These are phyloP conservation scores for Mycteria americana DNA, from an alignment of 2,797 vertebrate species.

Conservation along the genomic window DNA sequence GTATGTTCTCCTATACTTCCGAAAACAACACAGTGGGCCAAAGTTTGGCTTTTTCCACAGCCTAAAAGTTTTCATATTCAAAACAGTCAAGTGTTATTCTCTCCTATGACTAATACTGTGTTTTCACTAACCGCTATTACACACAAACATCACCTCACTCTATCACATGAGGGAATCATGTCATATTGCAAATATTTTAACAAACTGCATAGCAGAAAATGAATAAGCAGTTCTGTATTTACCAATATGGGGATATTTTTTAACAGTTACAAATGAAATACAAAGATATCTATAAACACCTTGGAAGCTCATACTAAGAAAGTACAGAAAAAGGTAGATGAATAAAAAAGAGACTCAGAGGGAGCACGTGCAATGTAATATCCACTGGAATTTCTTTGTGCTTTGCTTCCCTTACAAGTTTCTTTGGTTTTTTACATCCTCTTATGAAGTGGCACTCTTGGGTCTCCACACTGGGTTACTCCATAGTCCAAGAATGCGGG, in stretches of 20 bases:
- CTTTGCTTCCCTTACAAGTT: background rate
- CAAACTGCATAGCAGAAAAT: slow-evolving; percentile 31
- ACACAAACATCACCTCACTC: slow-evolving; percentile 62
- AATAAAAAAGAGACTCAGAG: background rate
- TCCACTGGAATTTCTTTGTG: background rate
- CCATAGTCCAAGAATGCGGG: background rate
- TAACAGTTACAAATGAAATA: background rate
- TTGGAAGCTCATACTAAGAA: background rate
- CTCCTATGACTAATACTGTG: slow-evolving; percentile 65
- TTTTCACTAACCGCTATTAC: slow-evolving; percentile 62
- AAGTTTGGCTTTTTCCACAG: slow-evolving; percentile 67
- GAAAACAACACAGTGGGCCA: slow-evolving; percentile 26
- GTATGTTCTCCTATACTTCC: background rate
- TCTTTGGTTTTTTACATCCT: background rate
- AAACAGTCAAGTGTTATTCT: slow-evolving; percentile 57
- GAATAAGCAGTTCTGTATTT: slow-evolving; percentile 52
- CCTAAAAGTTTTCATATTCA: slow-evolving; percentile 52
- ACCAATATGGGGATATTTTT: background rate
- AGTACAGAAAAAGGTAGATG: background rate
- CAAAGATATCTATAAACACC: background rate
- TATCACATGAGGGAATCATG: slow-evolving; percentile 66
- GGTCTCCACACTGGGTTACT: background rate
- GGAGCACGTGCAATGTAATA: background rate
- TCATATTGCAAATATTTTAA: slow-evolving; percentile 61
- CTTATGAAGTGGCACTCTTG: background rate